Base-by-base conservation (phyloP, 2,797 vertebrate species). In the Eremophila alpestris region DNA sequence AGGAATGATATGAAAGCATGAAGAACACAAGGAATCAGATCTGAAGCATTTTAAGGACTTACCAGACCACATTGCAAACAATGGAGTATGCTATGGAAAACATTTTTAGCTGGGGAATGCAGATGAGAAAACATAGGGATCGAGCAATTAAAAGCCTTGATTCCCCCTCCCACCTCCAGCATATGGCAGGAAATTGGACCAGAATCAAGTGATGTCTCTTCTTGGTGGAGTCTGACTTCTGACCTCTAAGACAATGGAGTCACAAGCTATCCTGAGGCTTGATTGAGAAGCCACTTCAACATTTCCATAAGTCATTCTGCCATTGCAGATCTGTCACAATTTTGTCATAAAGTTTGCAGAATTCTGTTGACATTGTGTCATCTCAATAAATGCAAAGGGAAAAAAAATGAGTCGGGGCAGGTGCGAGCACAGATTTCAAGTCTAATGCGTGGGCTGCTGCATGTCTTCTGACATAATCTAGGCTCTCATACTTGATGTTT, bases 301-400 rank as follows among this genome's bases (percentile, higher is more conserved):
- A 97, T 97, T 97, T 97, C 97, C 96, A 96, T 97, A 97, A 97
- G 97, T 97, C 96, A 97, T 97, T 95, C 97, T 97, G 97, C 97
- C 97, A 97, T 94, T 97, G 94, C 97, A 97, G 94, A 97, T 97
- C 96, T 97, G 97, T 97, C 97, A 97, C 94, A 97, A 97, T 97
- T 97, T 97, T 97, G 97, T 97, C 97, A 97, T 94, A 97, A 97
- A 97, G 96, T 97, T 97, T 97, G 96, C 96, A 97, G 97, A 97
- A 97, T 97, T 94, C 96, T 97, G 96, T 97, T 97, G 97, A 97
- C 97, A 97, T 95, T 90, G 97, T 97, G 97, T 97, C 97, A 97
- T 97, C 97, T 97, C 96, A 97, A 96, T 97, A 97, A 97, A 97
- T 94, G 96, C 96, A 97, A 97, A 97, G 94, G 94, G 91, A 96